Evolutionary conservation across 2,888 invertebrate genomes (phyloP), one percentile per base, ranked within the genome.

Genomic region (Drosophila siamana): DNA sequence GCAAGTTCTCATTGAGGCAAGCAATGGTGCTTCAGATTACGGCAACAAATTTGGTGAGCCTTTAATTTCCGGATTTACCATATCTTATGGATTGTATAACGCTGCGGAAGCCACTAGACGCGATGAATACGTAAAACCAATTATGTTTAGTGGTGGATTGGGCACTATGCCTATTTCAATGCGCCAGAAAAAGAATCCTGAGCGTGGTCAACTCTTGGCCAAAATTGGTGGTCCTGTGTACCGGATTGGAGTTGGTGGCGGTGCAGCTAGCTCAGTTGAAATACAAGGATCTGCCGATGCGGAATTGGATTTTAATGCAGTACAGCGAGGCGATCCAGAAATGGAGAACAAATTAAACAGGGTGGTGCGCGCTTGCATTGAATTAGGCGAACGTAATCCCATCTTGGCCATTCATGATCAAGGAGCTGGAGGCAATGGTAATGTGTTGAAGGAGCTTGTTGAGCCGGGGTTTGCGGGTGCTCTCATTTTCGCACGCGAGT

Each of bases 41-140:
- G 99, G 99, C 6, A 99, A 99, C 92, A 99, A 99, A 93, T 99
- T 99, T 93, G 99, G 99, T 0, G 99, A 99, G 91, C 99, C 99
- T 0, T 94, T 99, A 0, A 94, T 99, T 72, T 93, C 94, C 87
- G 99, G 99, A 5, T 99, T 99, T 91, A 96, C 96, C 0, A 94
- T 98, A 57, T 96, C 98, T 0, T 99, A 97, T 91, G 99, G 99
- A 1, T 92, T 97, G 89, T 93, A 93, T 19, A 94, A 96, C 83
- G 93, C 93, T 0, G 88, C 75, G 0, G 19, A 57, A 4, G 92
- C 93, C 26, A 94, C 94, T 13, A 94, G 95, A 72, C 93, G 98
- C 61, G 95, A 96, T 60, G 99, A 99, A 92, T 99, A 97, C 93
- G 96, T 99, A 9, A 99, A 99, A 90, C 99, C 99, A 0, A 99